These are phyloP conservation scores for Acanthococcus lagerstroemiae DNA, from an alignment of 2,888 invertebrate species.

Conservation along the genomic window DNA sequence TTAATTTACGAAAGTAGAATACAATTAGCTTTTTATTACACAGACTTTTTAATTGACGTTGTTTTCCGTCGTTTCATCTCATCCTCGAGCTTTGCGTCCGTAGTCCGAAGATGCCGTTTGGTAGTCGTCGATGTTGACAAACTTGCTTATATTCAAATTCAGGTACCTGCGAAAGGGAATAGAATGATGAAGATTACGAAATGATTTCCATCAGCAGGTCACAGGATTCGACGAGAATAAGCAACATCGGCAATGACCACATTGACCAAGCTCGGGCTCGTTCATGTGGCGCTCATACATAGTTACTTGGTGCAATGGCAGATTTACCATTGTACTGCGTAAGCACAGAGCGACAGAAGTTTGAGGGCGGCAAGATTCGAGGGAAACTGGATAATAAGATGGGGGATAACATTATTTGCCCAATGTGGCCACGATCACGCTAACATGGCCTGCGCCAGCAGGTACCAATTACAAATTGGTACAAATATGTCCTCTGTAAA, in stretches of 20 bases:
- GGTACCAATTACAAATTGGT: too few relatives aligned
- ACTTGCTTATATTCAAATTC: constrained; percentile 16
- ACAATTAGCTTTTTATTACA: neutral
- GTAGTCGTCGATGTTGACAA: constrained; percentile 18
- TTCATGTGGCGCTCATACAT: too few relatives aligned
- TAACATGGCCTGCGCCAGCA: too few relatives aligned
- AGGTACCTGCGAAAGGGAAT: constrained; percentile 1
- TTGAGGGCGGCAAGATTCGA: too few relatives aligned
- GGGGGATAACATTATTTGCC: too few relatives aligned
- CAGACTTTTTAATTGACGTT: neutral
- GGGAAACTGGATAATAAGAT: too few relatives aligned
- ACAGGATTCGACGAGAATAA: neutral
- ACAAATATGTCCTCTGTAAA: too few relatives aligned
- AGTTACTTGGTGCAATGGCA: too few relatives aligned
- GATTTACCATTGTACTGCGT: too few relatives aligned
- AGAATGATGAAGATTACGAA: neutral
- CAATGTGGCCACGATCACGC: too few relatives aligned
- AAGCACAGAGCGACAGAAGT: too few relatives aligned
- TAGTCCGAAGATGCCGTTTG: constrained; percentile 6
- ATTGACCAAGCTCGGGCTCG: too few relatives aligned
- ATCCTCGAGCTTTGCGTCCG: neutral
- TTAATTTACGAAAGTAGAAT: neutral
- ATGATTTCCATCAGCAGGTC: neutral
- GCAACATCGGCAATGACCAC: neutral
- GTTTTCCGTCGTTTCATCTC: neutral